Evolutionary conservation across 2,797 vertebrate genomes (phyloP).

Genomic region (Perodicticus potto): DNA sequence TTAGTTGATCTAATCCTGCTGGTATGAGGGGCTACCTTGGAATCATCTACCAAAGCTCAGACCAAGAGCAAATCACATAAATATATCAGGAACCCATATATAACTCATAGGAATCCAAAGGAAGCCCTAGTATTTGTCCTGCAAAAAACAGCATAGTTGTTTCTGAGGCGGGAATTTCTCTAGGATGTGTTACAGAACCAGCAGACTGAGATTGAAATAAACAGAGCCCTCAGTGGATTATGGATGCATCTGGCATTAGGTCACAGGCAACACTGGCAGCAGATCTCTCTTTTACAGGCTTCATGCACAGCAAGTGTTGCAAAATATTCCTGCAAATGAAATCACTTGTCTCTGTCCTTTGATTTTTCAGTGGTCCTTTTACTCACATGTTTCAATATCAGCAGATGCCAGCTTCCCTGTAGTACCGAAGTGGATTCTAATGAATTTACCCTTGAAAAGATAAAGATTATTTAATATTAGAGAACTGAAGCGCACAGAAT

Average conservation of each 20-base stretch:
- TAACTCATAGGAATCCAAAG: neutral
- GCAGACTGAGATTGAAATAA: neutral
- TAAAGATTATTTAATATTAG: constrained; percentile 24
- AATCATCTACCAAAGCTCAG: constrained; percentile 10
- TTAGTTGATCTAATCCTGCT: neutral
- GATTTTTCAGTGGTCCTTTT: constrained; percentile 74
- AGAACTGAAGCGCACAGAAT: constrained; percentile 33
- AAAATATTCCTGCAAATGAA: neutral
- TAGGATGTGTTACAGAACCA: neutral
- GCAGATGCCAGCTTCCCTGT: constrained; percentile 95
- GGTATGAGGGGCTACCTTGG: neutral
- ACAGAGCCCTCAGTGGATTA: neutral
- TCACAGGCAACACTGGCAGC: neutral
- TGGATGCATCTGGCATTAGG: neutral
- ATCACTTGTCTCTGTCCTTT: neutral
- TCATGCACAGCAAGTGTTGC: neutral
- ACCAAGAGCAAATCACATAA: neutral
- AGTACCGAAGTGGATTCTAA: constrained; percentile 94
- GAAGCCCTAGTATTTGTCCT: neutral
- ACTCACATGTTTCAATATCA: constrained; percentile 97
- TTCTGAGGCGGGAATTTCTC: constrained; percentile 26
- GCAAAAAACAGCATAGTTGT: neutral
- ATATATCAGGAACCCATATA: neutral
- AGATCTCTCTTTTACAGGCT: neutral
- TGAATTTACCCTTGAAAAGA: constrained; percentile 93